phyloP scores from a whole-genome alignment of 1,140 invertebrate genomes.

The Eubasilissa regina region DNA sequence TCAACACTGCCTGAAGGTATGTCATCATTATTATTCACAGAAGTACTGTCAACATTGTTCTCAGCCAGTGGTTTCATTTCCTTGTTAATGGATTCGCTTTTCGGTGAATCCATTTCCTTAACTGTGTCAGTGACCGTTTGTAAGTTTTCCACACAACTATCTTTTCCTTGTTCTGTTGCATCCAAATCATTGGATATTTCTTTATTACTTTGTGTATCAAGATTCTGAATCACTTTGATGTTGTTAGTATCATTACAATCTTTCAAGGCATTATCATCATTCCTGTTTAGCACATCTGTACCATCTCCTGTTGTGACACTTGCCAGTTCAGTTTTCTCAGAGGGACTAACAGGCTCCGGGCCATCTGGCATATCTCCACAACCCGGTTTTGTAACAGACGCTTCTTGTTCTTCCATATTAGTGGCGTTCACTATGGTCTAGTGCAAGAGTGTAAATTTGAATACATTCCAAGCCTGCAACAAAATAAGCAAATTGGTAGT shows the following conservation, averaged over 20 bases:
- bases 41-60: conserved; percentile 15
- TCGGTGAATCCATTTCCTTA: conserved; percentile 43
- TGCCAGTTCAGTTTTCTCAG: conserved; percentile 7
- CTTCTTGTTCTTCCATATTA: conserved; percentile 54
- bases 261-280: conserved; percentile 6
- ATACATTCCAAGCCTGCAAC: conserved; percentile 49
- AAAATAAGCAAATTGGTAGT: conserved; percentile 9
- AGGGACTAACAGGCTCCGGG: conserved; percentile 34
- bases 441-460: conserved; percentile 24
- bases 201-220: too few relatives aligned
- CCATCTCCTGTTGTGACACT: neutral
- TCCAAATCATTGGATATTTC: conserved; percentile 1
- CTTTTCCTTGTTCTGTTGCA: neutral
- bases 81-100: conserved; percentile 50
- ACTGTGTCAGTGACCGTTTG: conserved; percentile 34
- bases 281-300: neutral
- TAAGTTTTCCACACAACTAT: neutral
- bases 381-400: neutral
- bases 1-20: too few relatives aligned
- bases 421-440: conserved; percentile 41
- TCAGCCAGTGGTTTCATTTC: conserved; percentile 58
- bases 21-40: neutral
- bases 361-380: conserved; percentile 44
- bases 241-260: conserved; percentile 18
- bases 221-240: neutral